phyloP scores from a whole-genome alignment of 2,888 invertebrate genomes.

The Drosophila aldrichi region DNA sequence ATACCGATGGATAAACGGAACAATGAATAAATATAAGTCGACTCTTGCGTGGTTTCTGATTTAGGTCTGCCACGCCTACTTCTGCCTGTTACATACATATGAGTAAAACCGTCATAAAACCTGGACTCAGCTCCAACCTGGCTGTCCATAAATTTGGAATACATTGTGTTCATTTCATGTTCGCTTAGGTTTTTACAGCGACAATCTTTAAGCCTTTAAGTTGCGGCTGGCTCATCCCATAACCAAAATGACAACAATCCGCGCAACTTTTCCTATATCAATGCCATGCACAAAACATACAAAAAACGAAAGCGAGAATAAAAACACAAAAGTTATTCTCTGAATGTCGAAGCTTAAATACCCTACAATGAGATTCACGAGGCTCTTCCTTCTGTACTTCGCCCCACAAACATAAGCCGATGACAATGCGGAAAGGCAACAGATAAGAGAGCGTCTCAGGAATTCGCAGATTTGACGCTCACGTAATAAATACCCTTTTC shows the following conservation, averaged over 20 bases:
- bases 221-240: conserved; percentile 32
- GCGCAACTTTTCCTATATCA: conserved; percentile 65
- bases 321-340: neutral
- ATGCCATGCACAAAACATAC: conserved; percentile 52
- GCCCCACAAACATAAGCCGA: neutral
- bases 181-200: too few species aligned
- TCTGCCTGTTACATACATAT: neutral
- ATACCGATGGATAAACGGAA: too few species aligned
- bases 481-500: neutral
- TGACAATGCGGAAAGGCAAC: neutral
- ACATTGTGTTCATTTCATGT: neutral
- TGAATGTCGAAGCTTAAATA: neutral
- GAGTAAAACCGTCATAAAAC: neutral
- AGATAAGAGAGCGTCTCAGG: neutral
- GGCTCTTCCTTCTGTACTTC: too few species aligned
- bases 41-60: too few species aligned
- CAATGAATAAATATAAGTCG: too few species aligned
- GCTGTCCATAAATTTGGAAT: neutral
- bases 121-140: neutral
- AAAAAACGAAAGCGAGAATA: conserved; percentile 6
- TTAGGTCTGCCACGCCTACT: neutral
- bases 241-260: conserved; percentile 41
- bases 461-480: neutral
- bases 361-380: neutral
- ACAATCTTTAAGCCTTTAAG: conserved; percentile 5